Conservation (phyloP, 2,888 invertebrate species). For the Cheilosia urbana region DNA sequence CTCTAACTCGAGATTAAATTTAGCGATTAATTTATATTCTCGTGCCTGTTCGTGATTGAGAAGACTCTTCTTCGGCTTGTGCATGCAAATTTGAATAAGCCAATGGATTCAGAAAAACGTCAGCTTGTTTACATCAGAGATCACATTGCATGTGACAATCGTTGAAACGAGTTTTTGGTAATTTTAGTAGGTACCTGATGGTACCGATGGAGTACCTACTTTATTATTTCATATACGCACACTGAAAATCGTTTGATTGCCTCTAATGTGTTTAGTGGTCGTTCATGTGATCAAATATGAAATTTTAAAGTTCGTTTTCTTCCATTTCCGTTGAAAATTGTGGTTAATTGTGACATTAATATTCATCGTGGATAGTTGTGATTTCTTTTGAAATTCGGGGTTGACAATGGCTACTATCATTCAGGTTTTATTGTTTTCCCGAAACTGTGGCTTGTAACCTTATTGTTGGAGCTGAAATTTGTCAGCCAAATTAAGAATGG, state of each 20-base stretch:
- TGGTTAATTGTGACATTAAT: conserved; percentile 12
- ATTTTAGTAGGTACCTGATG: conserved; percentile 14
- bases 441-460: not conserved
- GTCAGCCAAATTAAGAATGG: too few relatives aligned
- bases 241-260: not conserved
- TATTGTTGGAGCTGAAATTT: too few relatives aligned
- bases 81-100: not conserved
- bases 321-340: not conserved
- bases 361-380: not conserved
- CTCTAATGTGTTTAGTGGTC: conserved; percentile 9
- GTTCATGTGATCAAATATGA: conserved; percentile 6
- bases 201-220: conserved; percentile 16
- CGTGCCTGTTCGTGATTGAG: too few relatives aligned
- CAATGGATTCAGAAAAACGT: not conserved
- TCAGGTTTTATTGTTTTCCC: not conserved
- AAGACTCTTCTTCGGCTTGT: not conserved
- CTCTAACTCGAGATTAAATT: not conserved
- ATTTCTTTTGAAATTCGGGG: not conserved
- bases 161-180: conserved; percentile 17
- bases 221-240: conserved; percentile 29
- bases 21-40: too few relatives aligned
- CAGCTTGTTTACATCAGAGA: not conserved
- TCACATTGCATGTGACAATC: conserved; percentile 27
- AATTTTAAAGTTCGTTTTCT: not conserved
- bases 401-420: not conserved